Base-by-base conservation (phyloP, 1,140 invertebrate genomes). In the Chironomus tepperi region DNA sequence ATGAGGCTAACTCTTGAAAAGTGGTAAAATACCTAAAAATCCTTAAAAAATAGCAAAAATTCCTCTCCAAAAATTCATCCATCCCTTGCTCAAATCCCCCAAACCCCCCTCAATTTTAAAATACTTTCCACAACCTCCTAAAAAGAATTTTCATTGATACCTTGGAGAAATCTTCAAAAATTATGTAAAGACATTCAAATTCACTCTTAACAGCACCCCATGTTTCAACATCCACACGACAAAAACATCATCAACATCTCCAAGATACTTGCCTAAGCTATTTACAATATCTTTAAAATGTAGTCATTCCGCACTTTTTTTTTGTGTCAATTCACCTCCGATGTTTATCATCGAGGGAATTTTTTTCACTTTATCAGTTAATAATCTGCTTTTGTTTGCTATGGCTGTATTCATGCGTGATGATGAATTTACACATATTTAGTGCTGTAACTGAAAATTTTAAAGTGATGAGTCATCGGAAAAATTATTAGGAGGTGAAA, bases 331-430 rank as follows among this genome's bases (percentile, higher is more conserved):
- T n/a, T n/a, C 47, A 57, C 3, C 47, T n/a, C 5, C 12, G n/a
- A 57, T 57, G 47, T 57, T 34, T 34, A 34, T 34, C 24, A 57
- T 57, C 47, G 47, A 57, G 47, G 47, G 47, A 57, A 57, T 34
- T 2, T n/a, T 57, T 57, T 57, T 57, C 47, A n/a, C 47, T 57
- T 57, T 57, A 57, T 57, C 47, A 57, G 47, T 57, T 57, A 57
- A 57, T 57, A 57, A 57, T 57, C 47, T 57, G 1, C 47, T 57
- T n/a, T n/a, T 57, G 47, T 57, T 57, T 57, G n/a, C n/a, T 15
- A 15, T 57, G 47, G 10, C 15, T n/a, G 10, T 57, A n/a, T n/a
- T 15, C 10, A 3, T 15, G 47, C 10, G n/a, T 57, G 47, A 57
- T 57, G 47, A 57, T 57, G 47, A 57, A 57, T 57, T 57, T 57